A percentile compares a stretch with the other conserved stretches of the same genome.
Evolutionary conservation across 35 echinoderm and acorn worm genomes (phyloP).

Genomic region (Patiria miniata): DNA sequence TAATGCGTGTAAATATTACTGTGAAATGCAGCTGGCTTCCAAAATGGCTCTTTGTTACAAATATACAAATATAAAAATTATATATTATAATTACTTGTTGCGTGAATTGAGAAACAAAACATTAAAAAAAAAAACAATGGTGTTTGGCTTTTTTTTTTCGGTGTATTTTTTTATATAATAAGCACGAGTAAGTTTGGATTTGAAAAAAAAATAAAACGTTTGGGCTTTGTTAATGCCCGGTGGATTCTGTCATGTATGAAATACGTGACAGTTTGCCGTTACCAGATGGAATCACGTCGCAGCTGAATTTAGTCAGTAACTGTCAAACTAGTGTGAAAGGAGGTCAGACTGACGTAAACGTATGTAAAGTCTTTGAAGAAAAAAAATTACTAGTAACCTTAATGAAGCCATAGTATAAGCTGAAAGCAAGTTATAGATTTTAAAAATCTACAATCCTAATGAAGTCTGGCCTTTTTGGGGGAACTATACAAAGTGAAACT

Average conservation of each 20-base stretch:
- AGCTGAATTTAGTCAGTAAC: slow-evolving; percentile 21
- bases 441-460: slow-evolving; percentile 2
- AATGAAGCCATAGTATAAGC: not conserved
- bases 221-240: not conserved
- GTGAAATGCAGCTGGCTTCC: slow-evolving; percentile 26
- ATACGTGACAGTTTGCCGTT: not conserved
- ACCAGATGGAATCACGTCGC: not conserved
- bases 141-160: slow-evolving; percentile 14
- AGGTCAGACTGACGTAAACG: not conserved
- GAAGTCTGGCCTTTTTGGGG: slow-evolving; percentile 5
- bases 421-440: slow-evolving; percentile 20
- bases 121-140: slow-evolving; percentile 19
- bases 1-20: slow-evolving; percentile 15
- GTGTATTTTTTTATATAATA: slow-evolving; percentile 20
- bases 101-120: slow-evolving; percentile 16
- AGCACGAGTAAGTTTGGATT: slow-evolving; percentile 12
- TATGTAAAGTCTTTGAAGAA: slow-evolving; percentile 21
- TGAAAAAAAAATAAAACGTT: not conserved
- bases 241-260: not conserved
- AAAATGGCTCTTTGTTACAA: slow-evolving; percentile 31
- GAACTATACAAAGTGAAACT: slow-evolving; percentile 1
- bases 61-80: slow-evolving; percentile 29
- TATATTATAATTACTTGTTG: slow-evolving; percentile 32
- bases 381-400: slow-evolving; percentile 6
- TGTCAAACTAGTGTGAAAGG: not conserved